phyloP scores from a whole-genome alignment of 2,888 invertebrate genomes.

The Melipona bicolor region DNA sequence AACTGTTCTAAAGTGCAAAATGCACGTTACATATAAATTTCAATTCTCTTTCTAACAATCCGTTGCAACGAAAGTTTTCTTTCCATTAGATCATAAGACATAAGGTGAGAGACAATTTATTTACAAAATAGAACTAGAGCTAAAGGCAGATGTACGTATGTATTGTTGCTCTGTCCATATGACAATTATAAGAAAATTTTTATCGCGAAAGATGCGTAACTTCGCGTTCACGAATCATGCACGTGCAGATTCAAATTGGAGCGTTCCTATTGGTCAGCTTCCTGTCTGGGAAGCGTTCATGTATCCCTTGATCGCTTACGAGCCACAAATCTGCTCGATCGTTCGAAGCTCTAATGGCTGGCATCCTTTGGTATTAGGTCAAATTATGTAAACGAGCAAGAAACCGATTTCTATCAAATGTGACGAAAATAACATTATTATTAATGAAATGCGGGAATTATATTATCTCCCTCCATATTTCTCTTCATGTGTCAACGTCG shows the following conservation, averaged over 20 bases:
- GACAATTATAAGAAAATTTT: neutral
- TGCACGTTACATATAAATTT: neutral
- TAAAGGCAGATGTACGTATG: too few relatives aligned
- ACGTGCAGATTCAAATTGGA: conserved; percentile 24
- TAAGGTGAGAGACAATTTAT: neutral
- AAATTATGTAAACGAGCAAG: conserved; percentile 34
- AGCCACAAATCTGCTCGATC: conserved; percentile 13
- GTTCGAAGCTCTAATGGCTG: conserved; percentile 14
- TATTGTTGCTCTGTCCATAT: too few relatives aligned
- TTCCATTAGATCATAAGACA: neutral
- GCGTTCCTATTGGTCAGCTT: conserved; percentile 29
- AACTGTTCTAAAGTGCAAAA: too few relatives aligned
- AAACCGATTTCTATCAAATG: conserved; percentile 1
- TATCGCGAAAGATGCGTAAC: neutral
- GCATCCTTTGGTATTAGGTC: conserved; percentile 24
- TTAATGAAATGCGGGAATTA: neutral
- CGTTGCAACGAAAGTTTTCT: neutral
- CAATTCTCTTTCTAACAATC: neutral
- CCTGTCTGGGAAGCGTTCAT: conserved; percentile 26
- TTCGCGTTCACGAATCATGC: neutral
- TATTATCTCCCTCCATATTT: too few relatives aligned
- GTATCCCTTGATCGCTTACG: conserved; percentile 15
- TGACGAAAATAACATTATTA: neutral
- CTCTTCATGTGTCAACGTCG: too few relatives aligned
- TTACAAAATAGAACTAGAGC: neutral